These are phyloP conservation scores for Myanophis thanlyinensis DNA, from an alignment of 2,113 vertebrate genomes.

Conservation along the genomic window DNA sequence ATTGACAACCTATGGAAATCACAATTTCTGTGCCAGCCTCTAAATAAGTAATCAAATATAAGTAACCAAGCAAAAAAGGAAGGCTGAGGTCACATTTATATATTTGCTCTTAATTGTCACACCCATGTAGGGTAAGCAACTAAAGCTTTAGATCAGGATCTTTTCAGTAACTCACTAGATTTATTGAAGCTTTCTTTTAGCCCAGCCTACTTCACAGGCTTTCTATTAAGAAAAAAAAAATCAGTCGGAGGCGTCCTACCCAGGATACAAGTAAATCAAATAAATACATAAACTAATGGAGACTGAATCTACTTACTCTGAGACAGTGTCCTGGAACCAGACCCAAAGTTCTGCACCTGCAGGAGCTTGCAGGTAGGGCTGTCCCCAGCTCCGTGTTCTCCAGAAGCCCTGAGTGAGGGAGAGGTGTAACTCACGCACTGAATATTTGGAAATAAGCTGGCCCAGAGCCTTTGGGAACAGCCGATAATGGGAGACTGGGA, in stretches of 20 bases:
- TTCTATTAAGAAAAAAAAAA: not conserved
- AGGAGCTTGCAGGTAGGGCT: constrained; percentile 86
- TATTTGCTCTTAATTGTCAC: not conserved
- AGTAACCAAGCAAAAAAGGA: not conserved
- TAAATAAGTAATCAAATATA: not conserved
- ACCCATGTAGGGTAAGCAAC: not conserved
- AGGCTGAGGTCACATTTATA: not conserved
- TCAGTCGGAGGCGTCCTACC: not conserved
- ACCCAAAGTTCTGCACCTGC: constrained; percentile 85
- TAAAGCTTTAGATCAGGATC: not conserved
- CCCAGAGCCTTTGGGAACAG: constrained; percentile 95
- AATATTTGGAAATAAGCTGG: constrained; percentile 90
- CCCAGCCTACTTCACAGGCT: not conserved
- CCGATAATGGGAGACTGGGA: constrained; percentile 89
- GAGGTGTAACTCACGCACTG: constrained; percentile 87
- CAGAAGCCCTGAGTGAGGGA: constrained; percentile 91
- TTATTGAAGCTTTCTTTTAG: not conserved
- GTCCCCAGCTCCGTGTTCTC: constrained; percentile 91
- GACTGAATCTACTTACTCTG: constrained; percentile 78
- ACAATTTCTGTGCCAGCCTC: not conserved
- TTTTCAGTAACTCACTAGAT: not conserved
- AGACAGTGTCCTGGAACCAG: constrained; percentile 92
- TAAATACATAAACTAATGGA: not conserved
- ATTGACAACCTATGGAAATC: not conserved
- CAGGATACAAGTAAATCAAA: not conserved